These are phyloP conservation scores for Nomada hirtipes DNA, from an alignment of 2,888 invertebrate species.

Conservation along the genomic window DNA sequence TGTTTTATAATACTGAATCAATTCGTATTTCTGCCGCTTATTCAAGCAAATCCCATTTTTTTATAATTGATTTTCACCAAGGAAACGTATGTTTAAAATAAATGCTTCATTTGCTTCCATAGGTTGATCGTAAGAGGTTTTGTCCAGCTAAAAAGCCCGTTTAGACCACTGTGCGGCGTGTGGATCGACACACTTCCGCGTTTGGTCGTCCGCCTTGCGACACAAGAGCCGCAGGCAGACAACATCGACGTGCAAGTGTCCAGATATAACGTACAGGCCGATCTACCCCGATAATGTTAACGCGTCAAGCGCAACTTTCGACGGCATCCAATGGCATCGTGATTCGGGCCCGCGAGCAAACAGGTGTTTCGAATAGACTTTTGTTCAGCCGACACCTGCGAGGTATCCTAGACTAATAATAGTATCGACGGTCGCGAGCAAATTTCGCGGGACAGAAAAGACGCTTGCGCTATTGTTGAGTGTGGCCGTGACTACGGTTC, in stretches of 20 bases:
- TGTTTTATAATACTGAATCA: too few relatives aligned
- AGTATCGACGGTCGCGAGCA: slow-evolving; percentile 25
- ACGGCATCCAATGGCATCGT: background rate
- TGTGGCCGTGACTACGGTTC: slow-evolving; percentile 22
- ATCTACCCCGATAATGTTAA: too few relatives aligned
- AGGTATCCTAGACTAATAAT: slow-evolving; percentile 61
- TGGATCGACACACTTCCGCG: slow-evolving; percentile 65
- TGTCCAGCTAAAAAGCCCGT: too few relatives aligned
- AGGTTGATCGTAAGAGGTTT: too few relatives aligned
- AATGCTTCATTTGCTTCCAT: too few relatives aligned
- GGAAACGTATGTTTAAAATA: too few relatives aligned
- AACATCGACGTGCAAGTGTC: slow-evolving; percentile 31
- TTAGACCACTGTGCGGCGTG: too few relatives aligned
- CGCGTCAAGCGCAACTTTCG: background rate
- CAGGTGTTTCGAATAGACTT: slow-evolving; percentile 66
- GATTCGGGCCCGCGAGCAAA: slow-evolving; percentile 35
- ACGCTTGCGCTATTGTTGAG: background rate
- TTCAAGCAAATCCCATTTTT: too few relatives aligned
- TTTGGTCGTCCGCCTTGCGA: slow-evolving; percentile 56
- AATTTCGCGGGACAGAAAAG: slow-evolving; percentile 14
- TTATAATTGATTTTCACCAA: too few relatives aligned
- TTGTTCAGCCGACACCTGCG: slow-evolving; percentile 61
- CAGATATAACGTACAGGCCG: too few relatives aligned
- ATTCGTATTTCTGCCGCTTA: too few relatives aligned
- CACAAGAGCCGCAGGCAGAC: slow-evolving; percentile 63